Base-by-base conservation (phyloP, 2,113 vertebrate genomes). In the Strix aluco region DNA sequence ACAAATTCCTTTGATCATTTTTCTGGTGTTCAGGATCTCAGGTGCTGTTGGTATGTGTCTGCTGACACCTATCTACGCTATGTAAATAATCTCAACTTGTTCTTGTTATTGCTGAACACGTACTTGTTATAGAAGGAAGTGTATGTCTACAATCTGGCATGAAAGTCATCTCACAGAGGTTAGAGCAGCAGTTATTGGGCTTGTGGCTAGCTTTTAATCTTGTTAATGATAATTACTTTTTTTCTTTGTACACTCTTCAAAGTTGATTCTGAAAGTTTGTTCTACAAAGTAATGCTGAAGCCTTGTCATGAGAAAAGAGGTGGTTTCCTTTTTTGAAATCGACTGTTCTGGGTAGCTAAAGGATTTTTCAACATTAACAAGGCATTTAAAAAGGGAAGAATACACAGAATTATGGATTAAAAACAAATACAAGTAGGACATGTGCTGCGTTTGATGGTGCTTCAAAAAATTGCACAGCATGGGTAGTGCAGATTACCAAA, bases 1-100 rank as follows among this genome's bases (percentile, higher is more conserved):
- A 61, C 44, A 75, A 66, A 91, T 74, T 83, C 92, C 79, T 95
- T 87, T 93, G 94, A 97, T 96, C 83, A 74, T 84, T 95, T 62
- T 47, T 62, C 40, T 77, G 26, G 32, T 55, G 82, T 29, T 86
- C 46, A 80, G 81, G 79, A 66, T 86, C 94, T 86, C 92, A 92
- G 95, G 91, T 94, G 70, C 79, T 87, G 67, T 81, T 30, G 42
- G 40, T 73, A 55, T 62, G 70, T 93, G 84, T 78, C 94, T 94
- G 92, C 88, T 93, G 83, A 89, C 93, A 93, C 69, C 67, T 93
- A 49, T n/a, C 77, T 25, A 38, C 2, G 2, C 96, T 72, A 25
- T 46, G 70, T 73, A 89, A 95, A 94, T 90, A 81, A 86, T 79
- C 70, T 66, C 86, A 52, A 3, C 86, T 86, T 80, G 86, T 90